These are phyloP conservation scores for Hoplostethus mediterraneus DNA, from an alignment of 2,797 vertebrate species.

Conservation along the genomic window DNA sequence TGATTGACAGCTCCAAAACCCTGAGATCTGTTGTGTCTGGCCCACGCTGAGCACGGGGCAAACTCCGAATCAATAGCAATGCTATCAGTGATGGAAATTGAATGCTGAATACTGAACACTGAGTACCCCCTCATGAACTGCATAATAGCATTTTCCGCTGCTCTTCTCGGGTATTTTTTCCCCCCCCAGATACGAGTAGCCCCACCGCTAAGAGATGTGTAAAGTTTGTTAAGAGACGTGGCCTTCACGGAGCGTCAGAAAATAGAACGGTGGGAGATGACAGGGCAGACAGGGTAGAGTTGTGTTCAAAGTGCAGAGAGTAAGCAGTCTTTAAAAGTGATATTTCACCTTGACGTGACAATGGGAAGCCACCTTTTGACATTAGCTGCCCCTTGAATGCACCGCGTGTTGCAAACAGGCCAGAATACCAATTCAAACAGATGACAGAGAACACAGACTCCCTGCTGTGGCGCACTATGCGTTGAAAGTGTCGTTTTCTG, in stretches of 20 bases:
- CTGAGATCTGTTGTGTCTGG: slow-evolving; percentile 86
- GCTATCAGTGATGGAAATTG: slow-evolving; percentile 90
- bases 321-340: slow-evolving; percentile 55
- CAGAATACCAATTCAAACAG: slow-evolving; percentile 35
- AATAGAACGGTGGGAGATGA: slow-evolving; percentile 57
- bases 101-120: slow-evolving; percentile 86
- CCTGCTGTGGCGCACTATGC: too few species aligned
- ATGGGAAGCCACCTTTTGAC: slow-evolving; percentile 50
- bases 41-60: slow-evolving; percentile 70
- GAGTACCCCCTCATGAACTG: slow-evolving; percentile 71
- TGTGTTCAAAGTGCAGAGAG: slow-evolving; percentile 53
- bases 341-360: slow-evolving; percentile 58
- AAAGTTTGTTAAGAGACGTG: slow-evolving; percentile 62
- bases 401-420: slow-evolving; percentile 39
- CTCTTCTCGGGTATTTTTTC: slow-evolving; percentile 85
- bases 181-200: slow-evolving; percentile 44
- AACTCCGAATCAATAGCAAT: slow-evolving; percentile 89
- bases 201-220: slow-evolving; percentile 56
- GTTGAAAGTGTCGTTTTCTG: background rate
- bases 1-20: slow-evolving; percentile 89
- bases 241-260: slow-evolving; percentile 49
- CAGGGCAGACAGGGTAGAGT: slow-evolving; percentile 54
- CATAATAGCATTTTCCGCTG: slow-evolving; percentile 82
- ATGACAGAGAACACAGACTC: background rate
- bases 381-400: slow-evolving; percentile 34